phyloP scores from a whole-genome alignment of 2,888 invertebrate species.

The Ischnus inquisitorius region DNA sequence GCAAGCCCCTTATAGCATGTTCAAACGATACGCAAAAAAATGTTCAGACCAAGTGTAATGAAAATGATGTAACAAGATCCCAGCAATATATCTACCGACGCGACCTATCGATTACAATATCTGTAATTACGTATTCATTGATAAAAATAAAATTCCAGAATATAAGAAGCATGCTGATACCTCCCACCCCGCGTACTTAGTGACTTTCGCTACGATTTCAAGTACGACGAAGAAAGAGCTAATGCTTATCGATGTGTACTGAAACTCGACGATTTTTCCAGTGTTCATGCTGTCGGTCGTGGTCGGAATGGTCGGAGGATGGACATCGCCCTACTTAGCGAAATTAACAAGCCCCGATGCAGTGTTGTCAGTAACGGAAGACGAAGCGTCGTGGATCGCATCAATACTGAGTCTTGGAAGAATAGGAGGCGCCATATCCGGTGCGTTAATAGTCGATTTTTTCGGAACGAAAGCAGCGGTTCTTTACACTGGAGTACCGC shows the following conservation, averaged over 20 bases:
- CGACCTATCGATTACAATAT: too few relatives aligned
- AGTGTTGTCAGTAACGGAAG: slow-evolving; percentile 58
- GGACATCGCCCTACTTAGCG: slow-evolving; percentile 80
- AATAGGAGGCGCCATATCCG: slow-evolving; percentile 65
- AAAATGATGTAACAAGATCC: too few relatives aligned
- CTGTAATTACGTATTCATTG: too few relatives aligned
- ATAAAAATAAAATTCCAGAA: too few relatives aligned
- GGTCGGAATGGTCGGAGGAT: slow-evolving; percentile 76
- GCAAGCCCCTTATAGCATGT: too few relatives aligned
- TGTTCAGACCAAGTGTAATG: too few relatives aligned
- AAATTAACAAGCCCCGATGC: slow-evolving; percentile 70
- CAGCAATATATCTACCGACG: too few relatives aligned
- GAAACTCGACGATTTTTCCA: slow-evolving; percentile 52
- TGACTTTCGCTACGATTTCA: not conserved
- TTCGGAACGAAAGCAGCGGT: slow-evolving; percentile 64
- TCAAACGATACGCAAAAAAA: too few relatives aligned
- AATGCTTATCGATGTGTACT: not conserved
- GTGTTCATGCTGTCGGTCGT: slow-evolving; percentile 74
- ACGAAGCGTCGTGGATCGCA: slow-evolving; percentile 69
- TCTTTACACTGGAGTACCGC: slow-evolving; percentile 64
- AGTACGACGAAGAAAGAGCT: not conserved
- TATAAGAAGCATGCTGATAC: too few relatives aligned
- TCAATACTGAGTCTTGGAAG: slow-evolving; percentile 67
- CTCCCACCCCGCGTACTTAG: not conserved
- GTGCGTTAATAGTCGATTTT: slow-evolving; percentile 62